These are phyloP conservation scores for Melanargia galathea DNA, from an alignment of 2,888 invertebrate species.

Conservation along the genomic window DNA sequence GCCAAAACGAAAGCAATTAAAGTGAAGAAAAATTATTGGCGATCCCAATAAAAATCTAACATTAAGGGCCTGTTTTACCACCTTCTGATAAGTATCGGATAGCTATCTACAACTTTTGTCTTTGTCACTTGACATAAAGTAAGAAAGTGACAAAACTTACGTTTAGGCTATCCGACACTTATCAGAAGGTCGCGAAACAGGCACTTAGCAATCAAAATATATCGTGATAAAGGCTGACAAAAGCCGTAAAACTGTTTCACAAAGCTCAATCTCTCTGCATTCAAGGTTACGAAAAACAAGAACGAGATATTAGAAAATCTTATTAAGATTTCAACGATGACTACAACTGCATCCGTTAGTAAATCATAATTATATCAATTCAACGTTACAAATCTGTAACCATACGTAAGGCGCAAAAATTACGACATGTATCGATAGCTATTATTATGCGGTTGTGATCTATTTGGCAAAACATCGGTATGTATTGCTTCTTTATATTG, in stretches of 20 bases:
- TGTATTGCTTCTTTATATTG: constrained; percentile 18
- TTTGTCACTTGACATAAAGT: too few relatives aligned
- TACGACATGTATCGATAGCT: constrained; percentile 55
- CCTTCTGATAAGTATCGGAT: too few relatives aligned
- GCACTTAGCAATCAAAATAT: constrained; percentile 4
- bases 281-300: constrained; percentile 7
- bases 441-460: constrained; percentile 56
- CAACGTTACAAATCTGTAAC: constrained; percentile 51
- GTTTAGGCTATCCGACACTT: too few relatives aligned
- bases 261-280: constrained; percentile 2
- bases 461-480: constrained; percentile 54
- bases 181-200: too few relatives aligned
- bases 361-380: constrained; percentile 57
- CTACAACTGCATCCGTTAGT: constrained; percentile 48
- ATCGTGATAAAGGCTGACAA: constrained; percentile 6
- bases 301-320: constrained; percentile 40
- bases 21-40: constrained; percentile 3
- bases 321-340: too few relatives aligned
- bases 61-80: too few relatives aligned
- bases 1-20: constrained; percentile 14
- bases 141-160: too few relatives aligned
- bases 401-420: constrained; percentile 55
- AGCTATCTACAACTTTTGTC: too few relatives aligned
- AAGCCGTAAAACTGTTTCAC: constrained; percentile 25
- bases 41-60: background rate